A percentile compares a stretch with the other conserved stretches of the same genome.
phyloP scores from a whole-genome alignment of 2,888 invertebrate genomes.

The Macrophya annulata region DNA sequence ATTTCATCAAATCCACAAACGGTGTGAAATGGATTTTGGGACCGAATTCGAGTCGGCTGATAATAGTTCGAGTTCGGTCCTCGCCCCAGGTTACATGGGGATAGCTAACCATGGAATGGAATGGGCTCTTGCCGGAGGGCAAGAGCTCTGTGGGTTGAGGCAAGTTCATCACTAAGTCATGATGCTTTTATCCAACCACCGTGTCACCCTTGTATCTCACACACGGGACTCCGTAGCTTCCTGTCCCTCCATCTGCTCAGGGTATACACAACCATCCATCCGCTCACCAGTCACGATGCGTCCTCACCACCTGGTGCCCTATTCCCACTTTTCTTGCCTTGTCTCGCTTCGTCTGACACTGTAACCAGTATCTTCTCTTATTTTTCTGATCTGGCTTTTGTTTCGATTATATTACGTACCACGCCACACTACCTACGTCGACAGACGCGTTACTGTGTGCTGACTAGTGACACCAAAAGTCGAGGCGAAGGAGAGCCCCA shows the following conservation, averaged over 20 bases:
- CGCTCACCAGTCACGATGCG: constrained; percentile 33
- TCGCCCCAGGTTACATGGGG: constrained; percentile 50
- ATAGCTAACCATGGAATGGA: constrained; percentile 54
- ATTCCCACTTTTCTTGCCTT: constrained; percentile 15
- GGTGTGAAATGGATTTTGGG: constrained; percentile 41
- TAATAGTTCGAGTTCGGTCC: constrained; percentile 59
- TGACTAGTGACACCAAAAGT: constrained; percentile 17
- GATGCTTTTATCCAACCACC: constrained; percentile 76
- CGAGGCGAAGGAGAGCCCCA: constrained; percentile 26
- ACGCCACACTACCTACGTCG: background rate
- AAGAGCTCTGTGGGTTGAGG: constrained; percentile 61
- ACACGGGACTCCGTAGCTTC: constrained; percentile 56
- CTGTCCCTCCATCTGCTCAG: constrained; percentile 44
- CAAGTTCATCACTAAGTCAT: constrained; percentile 77
- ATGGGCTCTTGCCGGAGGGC: constrained; percentile 51
- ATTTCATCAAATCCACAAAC: background rate
- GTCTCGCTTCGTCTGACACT: constrained; percentile 14
- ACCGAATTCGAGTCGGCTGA: background rate
- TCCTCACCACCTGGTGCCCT: constrained; percentile 40
- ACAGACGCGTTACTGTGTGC: constrained; percentile 12
- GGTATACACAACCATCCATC: constrained; percentile 34
- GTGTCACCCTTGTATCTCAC: constrained; percentile 69
- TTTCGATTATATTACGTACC: constrained; percentile 37
- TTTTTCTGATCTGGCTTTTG: constrained; percentile 43
- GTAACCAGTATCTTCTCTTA: constrained; percentile 5